Percentiles rank a stretch among this genome's conserved stretches.
Evolutionary conservation across 2,888 invertebrate genomes (phyloP).

Genomic region (Penaeus monodon): DNA sequence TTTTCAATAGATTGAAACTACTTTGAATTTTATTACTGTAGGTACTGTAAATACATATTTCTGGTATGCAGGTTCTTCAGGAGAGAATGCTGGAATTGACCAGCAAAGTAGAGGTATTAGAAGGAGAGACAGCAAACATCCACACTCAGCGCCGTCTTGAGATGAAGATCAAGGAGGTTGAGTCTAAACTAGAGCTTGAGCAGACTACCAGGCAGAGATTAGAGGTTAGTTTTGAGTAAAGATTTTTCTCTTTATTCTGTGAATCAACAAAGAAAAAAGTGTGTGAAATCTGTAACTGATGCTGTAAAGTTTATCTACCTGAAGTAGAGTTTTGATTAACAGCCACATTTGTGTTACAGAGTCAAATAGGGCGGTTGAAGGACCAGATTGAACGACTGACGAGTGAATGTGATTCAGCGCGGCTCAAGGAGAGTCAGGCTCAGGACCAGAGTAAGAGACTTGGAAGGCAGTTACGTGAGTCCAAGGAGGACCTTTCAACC

Average conservation of each 20-base stretch:
- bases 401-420: constrained; percentile 79
- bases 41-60: neutral
- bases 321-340: neutral
- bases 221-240: constrained; percentile 74
- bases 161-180: constrained; percentile 87
- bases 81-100: constrained; percentile 79
- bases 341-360: constrained; percentile 68
- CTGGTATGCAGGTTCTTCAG: constrained; percentile 49
- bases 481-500: constrained; percentile 68
- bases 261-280: neutral
- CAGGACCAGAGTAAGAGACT: constrained; percentile 84
- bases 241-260: constrained; percentile 11
- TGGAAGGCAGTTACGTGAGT: constrained; percentile 80
- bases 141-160: constrained; percentile 82
- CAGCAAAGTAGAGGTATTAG: constrained; percentile 80
- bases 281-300: too few relatives aligned
- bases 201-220: constrained; percentile 88
- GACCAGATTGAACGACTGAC: constrained; percentile 81
- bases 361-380: constrained; percentile 78
- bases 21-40: neutral
- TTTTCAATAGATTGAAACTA: neutral
- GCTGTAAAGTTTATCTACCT: neutral
- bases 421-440: constrained; percentile 81
- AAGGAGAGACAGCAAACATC: constrained; percentile 71
- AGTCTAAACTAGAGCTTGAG: constrained; percentile 91